Evolutionary conservation across 2,888 invertebrate genomes (phyloP).

Genomic region (Hesperia comma): DNA sequence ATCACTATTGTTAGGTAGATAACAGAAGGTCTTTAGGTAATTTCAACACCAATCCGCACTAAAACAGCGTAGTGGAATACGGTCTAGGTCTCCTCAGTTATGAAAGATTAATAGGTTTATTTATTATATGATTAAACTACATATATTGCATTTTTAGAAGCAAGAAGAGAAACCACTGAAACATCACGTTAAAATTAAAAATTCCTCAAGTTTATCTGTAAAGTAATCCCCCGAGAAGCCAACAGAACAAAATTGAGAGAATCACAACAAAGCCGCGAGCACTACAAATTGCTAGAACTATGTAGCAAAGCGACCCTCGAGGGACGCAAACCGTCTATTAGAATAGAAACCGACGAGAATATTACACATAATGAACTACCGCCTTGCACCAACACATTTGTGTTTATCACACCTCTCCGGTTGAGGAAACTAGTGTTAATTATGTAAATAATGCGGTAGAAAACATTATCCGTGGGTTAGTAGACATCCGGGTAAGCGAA

Average conservation of each 20-base stretch:
- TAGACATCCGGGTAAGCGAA: too few species aligned
- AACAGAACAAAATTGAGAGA: slow-evolving; percentile 15
- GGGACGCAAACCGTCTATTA: slow-evolving; percentile 3
- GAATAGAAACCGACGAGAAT: slow-evolving; percentile 3
- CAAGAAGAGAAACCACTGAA: neutral
- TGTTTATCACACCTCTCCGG: neutral
- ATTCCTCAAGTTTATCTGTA: slow-evolving; percentile 13
- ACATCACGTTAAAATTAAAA: neutral
- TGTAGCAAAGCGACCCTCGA: slow-evolving; percentile 7
- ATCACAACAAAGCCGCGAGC: slow-evolving; percentile 21
- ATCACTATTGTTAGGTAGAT: too few species aligned
- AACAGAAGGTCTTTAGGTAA: too few species aligned
- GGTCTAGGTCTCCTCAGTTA: too few species aligned
- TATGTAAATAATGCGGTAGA: neutral
- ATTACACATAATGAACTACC: neutral
- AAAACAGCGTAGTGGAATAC: too few species aligned
- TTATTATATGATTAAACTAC: too few species aligned
- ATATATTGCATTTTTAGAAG: neutral
- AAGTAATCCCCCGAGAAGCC: slow-evolving; percentile 14
- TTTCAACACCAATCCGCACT: too few species aligned
- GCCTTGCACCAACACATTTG: neutral
- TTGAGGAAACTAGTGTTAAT: neutral
- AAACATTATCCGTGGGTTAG: too few species aligned
- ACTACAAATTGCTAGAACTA: slow-evolving; percentile 12
- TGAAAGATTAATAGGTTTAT: too few species aligned